Percentiles rank a stretch among this genome's conserved stretches.
Conservation (phyloP, 2,113 vertebrate genomes). For the Muscicapa adusta region DNA sequence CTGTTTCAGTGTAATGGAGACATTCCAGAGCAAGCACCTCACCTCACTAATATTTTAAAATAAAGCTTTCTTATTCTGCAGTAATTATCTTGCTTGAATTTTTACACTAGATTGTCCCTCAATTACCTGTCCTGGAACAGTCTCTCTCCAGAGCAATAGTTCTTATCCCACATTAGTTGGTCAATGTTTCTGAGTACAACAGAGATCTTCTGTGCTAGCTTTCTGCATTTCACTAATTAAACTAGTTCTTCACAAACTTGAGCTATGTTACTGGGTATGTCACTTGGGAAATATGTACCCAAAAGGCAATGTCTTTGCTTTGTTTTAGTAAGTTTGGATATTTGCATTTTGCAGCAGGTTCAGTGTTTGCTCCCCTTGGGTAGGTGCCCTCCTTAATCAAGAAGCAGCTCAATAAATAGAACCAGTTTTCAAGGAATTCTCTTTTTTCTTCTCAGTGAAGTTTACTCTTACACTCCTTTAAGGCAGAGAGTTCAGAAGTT, state of each 20-base stretch:
- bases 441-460: neutral
- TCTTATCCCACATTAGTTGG: fast-evolving
- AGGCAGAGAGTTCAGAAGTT: neutral
- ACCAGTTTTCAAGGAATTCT: neutral
- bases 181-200: neutral
- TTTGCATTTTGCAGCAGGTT: neutral
- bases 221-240: neutral
- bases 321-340: neutral
- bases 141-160: neutral
- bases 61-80: neutral
- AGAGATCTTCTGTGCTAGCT: neutral
- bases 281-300: neutral
- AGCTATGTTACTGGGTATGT: neutral
- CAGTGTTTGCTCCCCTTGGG: neutral
- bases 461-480: neutral
- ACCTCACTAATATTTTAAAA: neutral
- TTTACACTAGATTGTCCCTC: neutral
- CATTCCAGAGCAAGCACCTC: neutral
- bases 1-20: neutral
- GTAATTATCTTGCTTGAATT: neutral
- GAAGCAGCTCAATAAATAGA: neutral
- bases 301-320: neutral
- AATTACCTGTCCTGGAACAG: neutral
- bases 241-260: neutral
- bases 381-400: neutral